Percentiles rank a stretch among this genome's conserved stretches.
Evolutionary conservation across 2,113 vertebrate genomes (phyloP).

Genomic region (Saiga tatarica): DNA sequence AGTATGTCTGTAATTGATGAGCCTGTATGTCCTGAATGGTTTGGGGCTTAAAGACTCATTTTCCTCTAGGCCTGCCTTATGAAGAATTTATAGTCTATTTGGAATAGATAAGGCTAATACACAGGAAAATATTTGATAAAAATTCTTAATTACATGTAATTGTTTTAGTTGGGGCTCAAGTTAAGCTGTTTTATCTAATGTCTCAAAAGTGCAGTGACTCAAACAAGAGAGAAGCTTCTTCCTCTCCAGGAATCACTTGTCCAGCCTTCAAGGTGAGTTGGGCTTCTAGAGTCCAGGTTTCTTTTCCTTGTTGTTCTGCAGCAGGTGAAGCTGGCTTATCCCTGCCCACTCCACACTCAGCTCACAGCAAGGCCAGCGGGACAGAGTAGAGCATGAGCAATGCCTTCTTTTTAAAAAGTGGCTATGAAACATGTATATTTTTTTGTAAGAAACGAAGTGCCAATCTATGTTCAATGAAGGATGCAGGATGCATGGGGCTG

Average conservation of each 20-base stretch:
- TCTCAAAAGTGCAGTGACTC: neutral
- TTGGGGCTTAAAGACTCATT: neutral
- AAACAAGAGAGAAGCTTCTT: neutral
- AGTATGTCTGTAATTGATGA: neutral
- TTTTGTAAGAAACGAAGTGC: too few species aligned
- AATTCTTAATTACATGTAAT: neutral
- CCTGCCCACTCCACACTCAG: neutral
- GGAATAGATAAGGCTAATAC: neutral
- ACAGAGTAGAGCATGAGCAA: neutral
- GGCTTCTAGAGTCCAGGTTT: neutral
- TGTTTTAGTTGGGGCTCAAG: neutral
- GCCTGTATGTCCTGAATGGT: neutral
- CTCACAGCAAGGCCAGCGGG: neutral
- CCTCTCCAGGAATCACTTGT: neutral
- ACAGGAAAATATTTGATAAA: neutral
- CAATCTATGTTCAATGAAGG: too few species aligned
- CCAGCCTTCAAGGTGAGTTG: rapidly evolving
- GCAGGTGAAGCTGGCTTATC: neutral
- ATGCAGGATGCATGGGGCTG: too few species aligned
- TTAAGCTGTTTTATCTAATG: neutral
- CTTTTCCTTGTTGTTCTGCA: neutral
- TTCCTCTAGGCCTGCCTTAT: neutral
- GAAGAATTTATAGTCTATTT: neutral
- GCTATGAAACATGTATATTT: too few species aligned
- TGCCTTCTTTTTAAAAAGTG: neutral